Evolutionary conservation across 2,113 vertebrate species (phyloP), one percentile per base, ranked within the genome.

Genomic region (Progne subis): DNA sequence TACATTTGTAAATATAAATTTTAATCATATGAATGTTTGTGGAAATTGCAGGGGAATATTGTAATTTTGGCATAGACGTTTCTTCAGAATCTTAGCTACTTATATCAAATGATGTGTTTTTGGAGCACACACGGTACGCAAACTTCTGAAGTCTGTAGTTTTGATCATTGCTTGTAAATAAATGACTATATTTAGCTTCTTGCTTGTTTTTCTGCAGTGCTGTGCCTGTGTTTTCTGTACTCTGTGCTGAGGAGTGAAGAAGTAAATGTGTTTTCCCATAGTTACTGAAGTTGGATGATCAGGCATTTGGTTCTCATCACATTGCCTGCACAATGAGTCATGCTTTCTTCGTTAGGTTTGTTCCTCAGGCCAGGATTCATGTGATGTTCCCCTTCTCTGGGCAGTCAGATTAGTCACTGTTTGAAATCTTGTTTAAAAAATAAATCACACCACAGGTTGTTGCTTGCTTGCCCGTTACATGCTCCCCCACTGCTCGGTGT

Each of bases 291-390:
- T 60, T 92, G 81, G 76, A 90, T 86, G 49, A 79, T 72, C 18
- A 78, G 92, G 80, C 91, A 82, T 96, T 96, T 92, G 93, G 64
- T 92, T 96, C 87, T 94, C 90, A 84, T 96, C 92, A 95, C 26
- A 14, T 81, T 95, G 84, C 71, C 87, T 81, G 87, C 47, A 56
- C 65, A 80, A 32, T 95, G 97, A 96, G 86, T 96, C 92, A 90
- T 74, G 55, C 81, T 86, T 90, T 88, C 83, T 95, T 81, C 55
- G 21, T 94, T 94, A 64, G 75, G 37, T 80, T 88, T 78, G 63
- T 86, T 94, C 92, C 86, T 94, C 83, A 56, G 95, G 95, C 89
- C 71, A 81, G 86, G 74, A 84, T 92, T 96, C 92, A 95, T 94
- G 88, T 91, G 90, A 92, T 95, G 29, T 82, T 95, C 72, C 34